A percentile compares a stretch with the other conserved stretches of the same genome.
These are phyloP conservation scores for Pleuronectes platessa DNA, from an alignment of 2,113 vertebrate genomes.

Conservation along the genomic window DNA sequence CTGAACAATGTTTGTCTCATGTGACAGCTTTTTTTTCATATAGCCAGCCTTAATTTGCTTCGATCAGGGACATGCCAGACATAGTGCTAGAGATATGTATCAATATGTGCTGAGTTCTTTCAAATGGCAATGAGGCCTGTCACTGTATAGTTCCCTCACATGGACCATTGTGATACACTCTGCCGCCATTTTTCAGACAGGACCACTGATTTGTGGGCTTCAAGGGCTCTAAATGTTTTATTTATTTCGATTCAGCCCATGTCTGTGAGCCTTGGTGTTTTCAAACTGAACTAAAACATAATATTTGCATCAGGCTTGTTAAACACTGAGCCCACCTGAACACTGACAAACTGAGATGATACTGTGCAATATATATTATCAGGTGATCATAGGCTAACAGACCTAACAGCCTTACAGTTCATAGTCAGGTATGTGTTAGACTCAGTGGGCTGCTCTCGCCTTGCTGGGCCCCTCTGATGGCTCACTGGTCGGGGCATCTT, in stretches of 20 bases:
- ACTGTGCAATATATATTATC: constrained; percentile 58
- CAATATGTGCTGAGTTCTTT: constrained; percentile 57
- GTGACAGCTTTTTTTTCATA: constrained; percentile 33
- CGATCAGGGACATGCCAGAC: constrained; percentile 35
- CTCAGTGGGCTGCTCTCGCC: constrained; percentile 66
- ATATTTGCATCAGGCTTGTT: constrained; percentile 23
- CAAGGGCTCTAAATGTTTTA: constrained; percentile 45
- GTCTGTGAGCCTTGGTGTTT: constrained; percentile 22
- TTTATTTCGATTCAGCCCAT: constrained; percentile 2
- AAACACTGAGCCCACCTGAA: constrained; percentile 26
- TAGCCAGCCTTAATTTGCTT: constrained; percentile 23
- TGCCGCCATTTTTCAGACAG: constrained; percentile 31
- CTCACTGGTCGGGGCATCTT: constrained; percentile 68
- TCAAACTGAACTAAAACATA: constrained; percentile 4
- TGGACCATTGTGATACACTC: constrained; percentile 25
- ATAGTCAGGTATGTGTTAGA: constrained; percentile 5
- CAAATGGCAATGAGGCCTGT: constrained; percentile 19
- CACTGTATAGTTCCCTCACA: constrained; percentile 48
- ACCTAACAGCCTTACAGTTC: constrained; percentile 8
- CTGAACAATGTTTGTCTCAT: constrained; percentile 54
- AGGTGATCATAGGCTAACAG: constrained; percentile 11
- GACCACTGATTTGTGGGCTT: constrained; percentile 43
- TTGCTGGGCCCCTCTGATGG: constrained; percentile 63
- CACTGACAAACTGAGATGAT: constrained; percentile 61
- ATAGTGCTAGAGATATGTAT: constrained; percentile 66